Percentiles rank a stretch among this genome's conserved stretches.
phyloP scores from a whole-genome alignment of 2,888 invertebrate genomes.

The Agriopis leucophaearia region DNA sequence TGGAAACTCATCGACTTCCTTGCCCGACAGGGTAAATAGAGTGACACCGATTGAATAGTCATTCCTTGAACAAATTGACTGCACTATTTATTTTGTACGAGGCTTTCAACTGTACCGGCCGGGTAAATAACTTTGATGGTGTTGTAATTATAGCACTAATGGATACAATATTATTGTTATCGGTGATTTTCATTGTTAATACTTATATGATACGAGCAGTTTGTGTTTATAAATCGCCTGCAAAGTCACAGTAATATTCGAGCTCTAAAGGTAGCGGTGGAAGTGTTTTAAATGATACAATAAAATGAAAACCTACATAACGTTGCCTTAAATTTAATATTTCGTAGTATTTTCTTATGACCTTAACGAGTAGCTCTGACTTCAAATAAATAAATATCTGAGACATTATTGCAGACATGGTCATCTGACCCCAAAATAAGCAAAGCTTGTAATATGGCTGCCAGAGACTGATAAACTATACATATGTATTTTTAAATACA shows the following conservation, averaged over 20 bases:
- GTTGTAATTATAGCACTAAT: conserved; percentile 64
- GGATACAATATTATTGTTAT: conserved; percentile 60
- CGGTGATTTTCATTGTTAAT: conserved; percentile 64
- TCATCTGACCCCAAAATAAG: no score
- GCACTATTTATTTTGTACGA: conserved; percentile 31
- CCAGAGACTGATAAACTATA: no score
- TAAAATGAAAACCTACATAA: background rate
- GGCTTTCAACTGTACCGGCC: conserved; percentile 21
- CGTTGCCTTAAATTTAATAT: background rate
- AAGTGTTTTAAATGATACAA: conserved; percentile 2
- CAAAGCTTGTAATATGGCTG: no score
- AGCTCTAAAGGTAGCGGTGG: conserved; percentile 45
- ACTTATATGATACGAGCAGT: conserved; percentile 58
- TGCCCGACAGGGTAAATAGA: conserved; percentile 66
- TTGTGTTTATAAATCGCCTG: conserved; percentile 56
- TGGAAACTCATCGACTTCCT: conserved; percentile 72
- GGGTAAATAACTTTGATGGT: conserved; percentile 67
- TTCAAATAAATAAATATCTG: no score
- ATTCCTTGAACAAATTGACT: conserved; percentile 66
- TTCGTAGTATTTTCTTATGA: no score
- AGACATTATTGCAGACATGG: no score
- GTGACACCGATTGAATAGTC: conserved; percentile 83
- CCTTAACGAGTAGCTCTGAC: background rate
- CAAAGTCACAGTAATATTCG: conserved; percentile 55
- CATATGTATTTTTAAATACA: no score